Base-by-base conservation (phyloP, 2,113 vertebrate genomes). In the Thunnus maccoyii region DNA sequence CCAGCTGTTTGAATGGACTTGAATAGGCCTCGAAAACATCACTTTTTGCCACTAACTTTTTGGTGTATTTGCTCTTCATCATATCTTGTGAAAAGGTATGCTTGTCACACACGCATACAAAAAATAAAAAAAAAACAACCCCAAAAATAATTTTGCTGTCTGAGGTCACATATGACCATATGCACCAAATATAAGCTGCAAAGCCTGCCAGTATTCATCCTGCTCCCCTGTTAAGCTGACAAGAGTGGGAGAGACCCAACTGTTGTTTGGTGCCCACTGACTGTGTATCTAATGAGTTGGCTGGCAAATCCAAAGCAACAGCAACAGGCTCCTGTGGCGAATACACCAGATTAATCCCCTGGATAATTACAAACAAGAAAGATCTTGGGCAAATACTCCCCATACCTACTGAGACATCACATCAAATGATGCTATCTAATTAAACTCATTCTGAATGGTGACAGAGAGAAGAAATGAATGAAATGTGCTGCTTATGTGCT, bases 241-340 rank as follows among this genome's bases (percentile, higher is more conserved):
- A 81, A 85, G 91, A 91, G 80, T 67, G 72, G 83, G 83, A 88
- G 83, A 88, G 84, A 83, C 90, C 85, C 83, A 91, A 91, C 79
- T 86, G 84, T 89, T 89, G 75, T 90, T 84, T 76, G 86, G 87
- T 85, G 82, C 88, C 83, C 86, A 85, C 89, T 90, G 78, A 91
- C 90, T 93, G 93, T 91, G 90, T 88, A 80, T 92, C 88, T 94
- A 94, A 94, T 93, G 92, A 92, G 86, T 94, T 91, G 88, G 92
- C 90, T 91, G 84, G 89, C 82, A 91, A 91, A 91, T 91, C 78
- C 89, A 86, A 84, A 27, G 72, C 90, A 83, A 85, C 88, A 79
- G 90, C 79, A 87, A 87, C 76, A 66, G 82, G 71, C 85, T 87
- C 93, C 92, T 78, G 86, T 74, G 64, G 91, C 5, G 90, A 91